These are phyloP conservation scores for Phaethon lepturus DNA, from an alignment of 2,113 vertebrate genomes.

Conservation along the genomic window DNA sequence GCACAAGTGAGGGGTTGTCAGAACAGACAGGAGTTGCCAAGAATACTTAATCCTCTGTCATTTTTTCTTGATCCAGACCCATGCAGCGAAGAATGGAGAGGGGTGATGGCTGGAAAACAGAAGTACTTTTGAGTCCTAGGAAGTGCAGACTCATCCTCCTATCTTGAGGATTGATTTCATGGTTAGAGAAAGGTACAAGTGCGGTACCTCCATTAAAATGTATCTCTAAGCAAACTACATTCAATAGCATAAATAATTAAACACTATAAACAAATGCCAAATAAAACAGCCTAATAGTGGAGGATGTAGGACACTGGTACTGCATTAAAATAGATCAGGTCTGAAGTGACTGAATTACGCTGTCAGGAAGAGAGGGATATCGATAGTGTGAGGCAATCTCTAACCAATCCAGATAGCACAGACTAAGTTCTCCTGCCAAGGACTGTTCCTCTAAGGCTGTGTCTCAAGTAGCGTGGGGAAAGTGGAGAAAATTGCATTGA, in stretches of 20 bases:
- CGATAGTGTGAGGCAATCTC: not conserved
- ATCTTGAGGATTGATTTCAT: not conserved
- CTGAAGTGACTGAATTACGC: not conserved
- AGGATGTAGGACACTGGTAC: not conserved
- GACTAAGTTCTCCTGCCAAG: not conserved
- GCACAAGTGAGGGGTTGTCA: not conserved
- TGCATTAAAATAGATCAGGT: conserved; percentile 20
- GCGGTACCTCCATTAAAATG: not conserved
- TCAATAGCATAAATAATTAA: conserved; percentile 46
- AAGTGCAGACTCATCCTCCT: conserved; percentile 18
- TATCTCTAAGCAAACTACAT: not conserved
- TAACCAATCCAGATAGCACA: not conserved
- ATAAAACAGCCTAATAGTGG: conserved; percentile 34
- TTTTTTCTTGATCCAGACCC: not conserved
- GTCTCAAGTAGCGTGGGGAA: not conserved
- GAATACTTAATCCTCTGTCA: not conserved
- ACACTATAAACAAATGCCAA: not conserved
- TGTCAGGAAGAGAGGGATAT: not conserved
- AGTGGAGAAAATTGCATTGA: not conserved
- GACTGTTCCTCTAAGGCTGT: not conserved
- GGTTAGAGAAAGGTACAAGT: not conserved
- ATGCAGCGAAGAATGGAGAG: not conserved
- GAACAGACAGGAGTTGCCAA: not conserved
- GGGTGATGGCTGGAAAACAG: not conserved
- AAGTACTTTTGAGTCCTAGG: not conserved